Conservation (phyloP, 2,113 vertebrate species). For the Neopipo cinnamomea region DNA sequence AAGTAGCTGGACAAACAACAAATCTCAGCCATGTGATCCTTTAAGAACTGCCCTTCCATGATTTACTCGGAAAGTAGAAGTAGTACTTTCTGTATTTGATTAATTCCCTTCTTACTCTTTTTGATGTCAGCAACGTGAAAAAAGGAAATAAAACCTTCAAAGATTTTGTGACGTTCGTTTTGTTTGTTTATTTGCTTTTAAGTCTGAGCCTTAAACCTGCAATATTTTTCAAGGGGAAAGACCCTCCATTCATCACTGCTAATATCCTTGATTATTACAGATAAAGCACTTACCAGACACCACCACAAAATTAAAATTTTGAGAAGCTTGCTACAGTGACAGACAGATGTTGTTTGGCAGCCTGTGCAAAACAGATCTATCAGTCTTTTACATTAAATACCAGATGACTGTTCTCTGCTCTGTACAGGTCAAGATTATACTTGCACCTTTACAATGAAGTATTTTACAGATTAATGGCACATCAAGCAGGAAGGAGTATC, state of each 20-base stretch:
- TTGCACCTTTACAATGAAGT: background rate
- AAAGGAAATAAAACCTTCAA: background rate
- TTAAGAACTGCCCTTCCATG: background rate
- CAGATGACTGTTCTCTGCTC: background rate
- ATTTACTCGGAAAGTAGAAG: background rate
- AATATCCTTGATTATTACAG: background rate
- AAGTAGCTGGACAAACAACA: background rate
- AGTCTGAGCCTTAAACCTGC: background rate
- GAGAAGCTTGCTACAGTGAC: background rate
- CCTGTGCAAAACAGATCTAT: background rate
- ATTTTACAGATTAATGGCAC: background rate
- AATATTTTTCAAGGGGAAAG: background rate
- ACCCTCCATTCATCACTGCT: background rate
- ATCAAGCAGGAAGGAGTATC: background rate
- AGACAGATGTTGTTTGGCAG: background rate
- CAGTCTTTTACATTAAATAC: background rate
- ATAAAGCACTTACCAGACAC: background rate
- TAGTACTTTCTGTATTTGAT: background rate
- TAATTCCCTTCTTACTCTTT: background rate
- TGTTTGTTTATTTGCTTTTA: background rate
- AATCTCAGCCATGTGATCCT: background rate
- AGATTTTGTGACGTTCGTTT: background rate
- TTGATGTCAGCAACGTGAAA: background rate
- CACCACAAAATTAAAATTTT: background rate
- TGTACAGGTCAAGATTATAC: background rate